These are phyloP conservation scores for Microtus oregoni DNA, from an alignment of 2,113 vertebrate genomes.

Conservation along the genomic window DNA sequence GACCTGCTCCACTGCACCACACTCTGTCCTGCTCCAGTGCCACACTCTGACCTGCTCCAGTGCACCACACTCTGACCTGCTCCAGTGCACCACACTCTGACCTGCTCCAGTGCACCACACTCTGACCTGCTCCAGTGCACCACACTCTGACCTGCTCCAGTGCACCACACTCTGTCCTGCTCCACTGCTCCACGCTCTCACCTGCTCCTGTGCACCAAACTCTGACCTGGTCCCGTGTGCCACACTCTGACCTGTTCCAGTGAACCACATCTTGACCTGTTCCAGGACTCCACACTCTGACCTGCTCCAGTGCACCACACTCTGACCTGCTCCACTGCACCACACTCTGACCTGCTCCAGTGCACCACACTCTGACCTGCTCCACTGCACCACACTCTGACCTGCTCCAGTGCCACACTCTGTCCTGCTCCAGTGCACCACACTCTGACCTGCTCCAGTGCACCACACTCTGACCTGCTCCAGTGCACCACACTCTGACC, in stretches of 20 bases:
- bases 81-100: neutral
- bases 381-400: too few species aligned
- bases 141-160: too few species aligned
- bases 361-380: too few species aligned
- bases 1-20: neutral
- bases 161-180: neutral
- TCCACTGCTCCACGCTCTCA: too few species aligned
- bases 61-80: neutral
- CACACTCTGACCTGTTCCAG: too few species aligned
- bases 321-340: neutral
- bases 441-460: too few species aligned
- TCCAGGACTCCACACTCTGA: neutral
- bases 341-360: too few species aligned
- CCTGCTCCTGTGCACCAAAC: neutral
- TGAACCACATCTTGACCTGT: neutral
- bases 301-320: neutral
- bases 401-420: neutral
- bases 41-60: too few species aligned
- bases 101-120: neutral
- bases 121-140: accelerated
- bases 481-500: neutral
- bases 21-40: too few species aligned
- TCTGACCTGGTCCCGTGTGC: neutral
- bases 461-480: neutral
- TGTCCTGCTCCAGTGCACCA: too few species aligned